A percentile compares a stretch with the other conserved stretches of the same genome.
Evolutionary conservation across 2,797 vertebrate genomes (phyloP).

Genomic region (Spinibarbus caldwelli): DNA sequence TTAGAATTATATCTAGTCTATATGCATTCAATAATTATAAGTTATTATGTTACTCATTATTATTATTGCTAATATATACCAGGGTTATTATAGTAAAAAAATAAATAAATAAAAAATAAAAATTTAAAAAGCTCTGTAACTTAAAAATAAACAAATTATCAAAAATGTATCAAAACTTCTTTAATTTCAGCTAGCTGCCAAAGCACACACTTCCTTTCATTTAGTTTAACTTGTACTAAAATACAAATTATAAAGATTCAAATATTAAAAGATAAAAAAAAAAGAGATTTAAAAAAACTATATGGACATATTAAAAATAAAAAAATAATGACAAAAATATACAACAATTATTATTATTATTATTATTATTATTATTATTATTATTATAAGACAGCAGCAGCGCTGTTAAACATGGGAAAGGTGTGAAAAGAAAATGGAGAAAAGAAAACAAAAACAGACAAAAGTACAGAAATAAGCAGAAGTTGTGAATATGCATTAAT

Average conservation of each 20-base stretch:
- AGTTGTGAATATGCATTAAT: not conserved
- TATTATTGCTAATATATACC: no score
- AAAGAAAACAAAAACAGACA: not conserved
- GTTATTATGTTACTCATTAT: no score
- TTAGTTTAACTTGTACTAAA: not conserved
- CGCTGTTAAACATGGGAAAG: not conserved
- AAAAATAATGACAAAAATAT: no score
- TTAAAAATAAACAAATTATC: not conserved
- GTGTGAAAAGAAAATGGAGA: not conserved
- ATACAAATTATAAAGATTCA: not conserved
- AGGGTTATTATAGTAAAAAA: not conserved
- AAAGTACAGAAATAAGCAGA: not conserved
- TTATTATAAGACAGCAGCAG: not conserved
- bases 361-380: no score
- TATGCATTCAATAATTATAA: not conserved
- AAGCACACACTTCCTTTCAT: not conserved
- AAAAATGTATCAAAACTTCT: not conserved
- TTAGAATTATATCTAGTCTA: not conserved
- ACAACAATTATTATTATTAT: not conserved
- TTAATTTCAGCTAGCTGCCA: not conserved
- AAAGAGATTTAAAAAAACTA: not conserved
- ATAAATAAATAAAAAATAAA: no score
- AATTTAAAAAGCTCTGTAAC: no score
- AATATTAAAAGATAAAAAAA: no score
- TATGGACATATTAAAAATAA: not conserved